phyloP scores from a whole-genome alignment of 2,888 invertebrate genomes.

The Agonopterix arenella region DNA sequence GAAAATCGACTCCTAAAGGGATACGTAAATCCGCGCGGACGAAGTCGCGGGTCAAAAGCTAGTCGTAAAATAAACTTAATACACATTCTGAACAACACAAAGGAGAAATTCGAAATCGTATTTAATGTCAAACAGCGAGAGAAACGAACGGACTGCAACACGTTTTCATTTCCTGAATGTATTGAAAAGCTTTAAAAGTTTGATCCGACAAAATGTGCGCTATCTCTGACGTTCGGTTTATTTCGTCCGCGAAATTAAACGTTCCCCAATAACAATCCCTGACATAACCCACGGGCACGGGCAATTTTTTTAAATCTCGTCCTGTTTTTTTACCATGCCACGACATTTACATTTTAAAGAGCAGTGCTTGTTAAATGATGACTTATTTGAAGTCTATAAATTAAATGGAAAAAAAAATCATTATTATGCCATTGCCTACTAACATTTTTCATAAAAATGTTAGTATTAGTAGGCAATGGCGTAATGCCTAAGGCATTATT shows the following conservation, averaged over 20 bases:
- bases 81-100: too few species aligned
- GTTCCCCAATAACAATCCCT: conserved; percentile 22
- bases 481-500: too few species aligned
- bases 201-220: conserved; percentile 27
- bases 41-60: too few species aligned
- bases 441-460: too few species aligned
- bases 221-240: conserved; percentile 14
- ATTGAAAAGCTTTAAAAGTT: conserved; percentile 29
- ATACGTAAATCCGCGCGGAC: too few species aligned
- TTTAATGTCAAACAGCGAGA: conserved; percentile 12
- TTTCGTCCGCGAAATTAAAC: conserved; percentile 34
- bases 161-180: conserved; percentile 27
- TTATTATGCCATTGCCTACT: too few species aligned
- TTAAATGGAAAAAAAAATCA: too few species aligned
- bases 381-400: too few species aligned
- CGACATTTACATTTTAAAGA: conserved; percentile 12
- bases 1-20: too few species aligned
- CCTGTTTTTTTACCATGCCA: conserved; percentile 5
- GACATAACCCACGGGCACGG: conserved; percentile 11
- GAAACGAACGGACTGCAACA: conserved; percentile 20
- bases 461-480: too few species aligned
- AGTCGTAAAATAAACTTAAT: neutral
- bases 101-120: conserved; percentile 4
- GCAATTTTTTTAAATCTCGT: conserved; percentile 15
- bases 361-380: neutral